phyloP scores from a whole-genome alignment of 2,797 vertebrate species.

The Apogon talboti region DNA sequence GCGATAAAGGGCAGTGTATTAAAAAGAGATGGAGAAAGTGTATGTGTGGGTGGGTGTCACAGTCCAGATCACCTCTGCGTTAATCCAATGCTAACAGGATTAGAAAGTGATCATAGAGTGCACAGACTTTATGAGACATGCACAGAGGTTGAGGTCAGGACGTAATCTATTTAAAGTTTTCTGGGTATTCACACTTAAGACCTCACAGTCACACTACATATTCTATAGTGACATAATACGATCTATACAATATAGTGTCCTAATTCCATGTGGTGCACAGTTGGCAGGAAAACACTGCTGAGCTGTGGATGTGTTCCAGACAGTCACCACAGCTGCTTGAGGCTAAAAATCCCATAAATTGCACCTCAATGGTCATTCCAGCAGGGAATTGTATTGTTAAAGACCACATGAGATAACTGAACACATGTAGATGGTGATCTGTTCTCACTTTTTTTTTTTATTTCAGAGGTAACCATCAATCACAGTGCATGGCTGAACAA shows the following conservation, averaged over 20 bases:
- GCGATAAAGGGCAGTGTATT: conserved; percentile 4
- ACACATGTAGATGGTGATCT: conserved; percentile 34
- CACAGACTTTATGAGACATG: conserved; percentile 38
- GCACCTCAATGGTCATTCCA: conserved; percentile 38
- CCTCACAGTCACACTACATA: conserved; percentile 8
- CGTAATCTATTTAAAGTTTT: conserved; percentile 58
- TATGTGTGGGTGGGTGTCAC: conserved; percentile 26
- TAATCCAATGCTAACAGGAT: conserved; percentile 70
- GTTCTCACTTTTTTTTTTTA: conserved; percentile 1
- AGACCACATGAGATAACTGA: conserved; percentile 30
- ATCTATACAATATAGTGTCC: conserved; percentile 27
- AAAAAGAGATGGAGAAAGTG: conserved; percentile 12
- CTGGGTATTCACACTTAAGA: too few relatives aligned
- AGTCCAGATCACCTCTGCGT: conserved; percentile 50
- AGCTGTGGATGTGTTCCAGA: conserved; percentile 22
- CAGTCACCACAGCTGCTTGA: conserved; percentile 37
- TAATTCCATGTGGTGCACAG: conserved; percentile 19
- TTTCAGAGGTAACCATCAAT: conserved; percentile 47
- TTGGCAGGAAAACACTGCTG: conserved; percentile 30
- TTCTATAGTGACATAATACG: conserved; percentile 24
- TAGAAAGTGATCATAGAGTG: conserved; percentile 65
- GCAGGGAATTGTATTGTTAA: conserved; percentile 14
- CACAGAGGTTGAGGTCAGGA: conserved; percentile 43
- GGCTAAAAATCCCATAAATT: conserved; percentile 44
- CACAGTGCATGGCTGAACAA: conserved; percentile 34